A percentile compares a stretch with the other conserved stretches of the same genome.
Conservation (phyloP, 2,113 vertebrate species). For the Macquaria ambigua region DNA sequence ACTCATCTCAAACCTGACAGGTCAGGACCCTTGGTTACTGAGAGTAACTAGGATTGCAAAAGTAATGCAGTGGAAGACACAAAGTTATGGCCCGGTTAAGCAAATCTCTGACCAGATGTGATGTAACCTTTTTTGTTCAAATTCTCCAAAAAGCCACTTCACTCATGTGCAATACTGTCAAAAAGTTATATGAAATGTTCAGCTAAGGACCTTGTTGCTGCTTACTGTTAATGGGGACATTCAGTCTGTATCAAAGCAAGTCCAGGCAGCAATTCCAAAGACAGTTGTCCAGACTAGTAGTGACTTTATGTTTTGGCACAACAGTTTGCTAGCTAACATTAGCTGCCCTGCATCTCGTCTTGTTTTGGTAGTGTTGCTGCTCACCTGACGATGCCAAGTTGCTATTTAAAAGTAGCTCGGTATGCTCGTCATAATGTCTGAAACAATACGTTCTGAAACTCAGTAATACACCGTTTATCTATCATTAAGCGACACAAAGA, state of each 20-base stretch:
- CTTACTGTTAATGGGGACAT: neutral
- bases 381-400: constrained; percentile 6
- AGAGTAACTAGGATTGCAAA: neutral
- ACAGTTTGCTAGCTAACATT: constrained; percentile 49
- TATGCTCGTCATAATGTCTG: neutral
- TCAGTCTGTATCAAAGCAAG: neutral
- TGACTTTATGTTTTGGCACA: constrained; percentile 30
- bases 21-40: neutral
- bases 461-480: neutral
- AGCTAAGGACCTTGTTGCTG: neutral
- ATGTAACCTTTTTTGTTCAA: constrained; percentile 20
- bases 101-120: neutral
- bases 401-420: neutral
- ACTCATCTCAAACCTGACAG: constrained; percentile 86
- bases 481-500: constrained; percentile 36
- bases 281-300: constrained; percentile 1
- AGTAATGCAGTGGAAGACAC: neutral
- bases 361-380: neutral
- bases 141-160: neutral
- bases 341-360: constrained; percentile 28
- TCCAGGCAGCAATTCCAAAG: neutral
- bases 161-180: neutral
- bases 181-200: neutral
- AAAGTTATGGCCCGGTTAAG: neutral
- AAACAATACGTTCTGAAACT: neutral